phyloP scores from a whole-genome alignment of 2,888 invertebrate genomes.

The Coronaproctus castanopsis region DNA sequence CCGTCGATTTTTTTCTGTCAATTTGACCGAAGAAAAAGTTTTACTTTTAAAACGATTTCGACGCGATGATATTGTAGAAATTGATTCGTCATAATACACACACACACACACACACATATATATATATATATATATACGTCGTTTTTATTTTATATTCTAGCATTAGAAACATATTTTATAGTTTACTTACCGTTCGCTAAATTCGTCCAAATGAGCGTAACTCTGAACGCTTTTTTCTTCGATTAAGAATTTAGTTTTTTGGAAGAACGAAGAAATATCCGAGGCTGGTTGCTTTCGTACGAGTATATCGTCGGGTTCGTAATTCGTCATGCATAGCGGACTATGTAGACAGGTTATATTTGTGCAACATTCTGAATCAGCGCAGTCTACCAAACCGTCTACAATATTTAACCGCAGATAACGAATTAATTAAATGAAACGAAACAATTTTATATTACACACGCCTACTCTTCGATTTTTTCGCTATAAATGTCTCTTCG shows the following conservation, averaged over 20 bases:
- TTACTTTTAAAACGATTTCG: too few species aligned
- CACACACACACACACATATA: too few species aligned
- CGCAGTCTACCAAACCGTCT: slow-evolving; percentile 98
- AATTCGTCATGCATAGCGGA: slow-evolving; percentile 86
- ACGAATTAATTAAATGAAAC: slow-evolving; percentile 8
- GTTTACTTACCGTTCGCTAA: slow-evolving; percentile 86
- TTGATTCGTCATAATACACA: too few species aligned
- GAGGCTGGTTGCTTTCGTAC: slow-evolving; percentile 89
- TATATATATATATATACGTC: too few species aligned
- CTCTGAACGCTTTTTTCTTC: slow-evolving; percentile 97
- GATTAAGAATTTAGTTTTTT: slow-evolving; percentile 90
- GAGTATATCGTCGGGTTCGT: slow-evolving; percentile 89
- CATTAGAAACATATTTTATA: neutral
- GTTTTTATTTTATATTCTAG: neutral
- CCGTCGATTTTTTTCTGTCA: too few species aligned
- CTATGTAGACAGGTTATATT: slow-evolving; percentile 68
- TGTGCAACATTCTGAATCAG: slow-evolving; percentile 94
- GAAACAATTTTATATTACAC: neutral
- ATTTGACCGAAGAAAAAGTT: too few species aligned
- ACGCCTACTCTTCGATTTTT: neutral
- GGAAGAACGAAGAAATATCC: slow-evolving; percentile 91
- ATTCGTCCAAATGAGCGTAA: slow-evolving; percentile 92
- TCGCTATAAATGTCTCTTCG: neutral
- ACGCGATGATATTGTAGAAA: too few species aligned
- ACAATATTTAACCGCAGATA: slow-evolving; percentile 20